Evolutionary conservation across 1,140 invertebrate genomes (phyloP), one percentile per base, ranked within the genome.

Genomic region (Diabrotica undecimpunctata): DNA sequence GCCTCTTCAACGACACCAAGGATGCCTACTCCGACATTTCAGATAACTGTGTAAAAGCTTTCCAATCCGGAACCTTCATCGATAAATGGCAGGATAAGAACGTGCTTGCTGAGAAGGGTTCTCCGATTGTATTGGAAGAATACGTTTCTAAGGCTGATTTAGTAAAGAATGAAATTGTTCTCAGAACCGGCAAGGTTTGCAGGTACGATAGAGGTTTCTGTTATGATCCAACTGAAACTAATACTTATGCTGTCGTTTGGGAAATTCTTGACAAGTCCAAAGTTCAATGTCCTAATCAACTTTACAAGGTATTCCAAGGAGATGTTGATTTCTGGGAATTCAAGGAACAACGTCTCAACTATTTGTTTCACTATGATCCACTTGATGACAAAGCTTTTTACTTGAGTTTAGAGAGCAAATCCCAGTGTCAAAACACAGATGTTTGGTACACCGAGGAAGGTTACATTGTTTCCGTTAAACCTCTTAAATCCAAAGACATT

Each of bases 201-300:
- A 57, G 37, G 38, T 57, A 57, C 35, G 55, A 57, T 36, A 41
- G 55, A 10, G 55, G 55, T n/a, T 57, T 57, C 38, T 57, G 55
- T 57, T 57, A 57, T 57, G 55, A 57, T 12, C 55, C 55, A 25
- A 57, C 25, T 12, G 55, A 57, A 12, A 57, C 55, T 35, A 57
- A n/a, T 7, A 37, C 35, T n/a, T 57, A 57, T 12, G 55, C 55
- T 12, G 55, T 57, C 5, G 55, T 57, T 12, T 57, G 55, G 55
- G 55, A 57, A n/a, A 37, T 57, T 11, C 11, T 57, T 6, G 37
- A 57, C 0, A 57, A 38, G 38, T 37, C 55, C 25, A n/a, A 12
- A 12, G 9, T 37, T n/a, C n/a, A 25, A 37, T 57, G 55, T 57
- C 55, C 55, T 10, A n/a, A 25, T 2, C 35, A 37, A 12, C 7